phyloP scores from a whole-genome alignment of 2,797 vertebrate species.

The Amblyraja radiata region DNA sequence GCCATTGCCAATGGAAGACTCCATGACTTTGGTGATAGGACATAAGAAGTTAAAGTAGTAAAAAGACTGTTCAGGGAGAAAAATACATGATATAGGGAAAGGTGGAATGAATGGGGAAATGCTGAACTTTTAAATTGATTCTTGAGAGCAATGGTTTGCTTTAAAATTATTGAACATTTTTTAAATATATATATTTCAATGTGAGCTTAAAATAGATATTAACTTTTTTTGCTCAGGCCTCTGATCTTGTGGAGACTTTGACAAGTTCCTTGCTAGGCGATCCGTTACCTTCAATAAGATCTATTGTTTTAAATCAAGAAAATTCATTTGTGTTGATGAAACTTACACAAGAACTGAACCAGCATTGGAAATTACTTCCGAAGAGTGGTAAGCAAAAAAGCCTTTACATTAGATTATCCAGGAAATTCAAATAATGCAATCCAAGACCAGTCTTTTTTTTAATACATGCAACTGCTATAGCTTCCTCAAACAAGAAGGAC shows the following conservation, averaged over 20 bases:
- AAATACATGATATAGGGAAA: background rate
- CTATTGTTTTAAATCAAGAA: conserved; percentile 46
- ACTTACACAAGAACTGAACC: conserved; percentile 49
- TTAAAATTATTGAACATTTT: conserved; percentile 37
- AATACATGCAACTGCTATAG: background rate
- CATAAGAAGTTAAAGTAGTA: too few relatives aligned
- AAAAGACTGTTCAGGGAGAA: background rate
- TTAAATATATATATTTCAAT: background rate
- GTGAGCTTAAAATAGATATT: background rate
- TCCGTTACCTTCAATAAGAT: conserved; percentile 47
- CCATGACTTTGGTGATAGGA: too few relatives aligned
- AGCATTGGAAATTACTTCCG: conserved; percentile 60
- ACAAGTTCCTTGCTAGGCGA: conserved; percentile 45
- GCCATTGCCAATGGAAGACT: too few relatives aligned
- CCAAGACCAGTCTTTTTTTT: background rate
- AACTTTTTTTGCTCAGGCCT: conserved; percentile 46
- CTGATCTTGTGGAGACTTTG: conserved; percentile 47
- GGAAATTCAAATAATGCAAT: background rate
- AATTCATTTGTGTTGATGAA: conserved; percentile 46
- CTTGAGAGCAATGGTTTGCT: background rate
- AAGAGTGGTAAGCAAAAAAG: conserved; percentile 49
- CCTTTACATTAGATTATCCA: background rate
- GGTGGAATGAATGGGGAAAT: background rate
- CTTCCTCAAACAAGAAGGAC: background rate
- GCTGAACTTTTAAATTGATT: background rate